Conservation (phyloP, 2,113 vertebrate genomes). For the Pongo abelii region DNA sequence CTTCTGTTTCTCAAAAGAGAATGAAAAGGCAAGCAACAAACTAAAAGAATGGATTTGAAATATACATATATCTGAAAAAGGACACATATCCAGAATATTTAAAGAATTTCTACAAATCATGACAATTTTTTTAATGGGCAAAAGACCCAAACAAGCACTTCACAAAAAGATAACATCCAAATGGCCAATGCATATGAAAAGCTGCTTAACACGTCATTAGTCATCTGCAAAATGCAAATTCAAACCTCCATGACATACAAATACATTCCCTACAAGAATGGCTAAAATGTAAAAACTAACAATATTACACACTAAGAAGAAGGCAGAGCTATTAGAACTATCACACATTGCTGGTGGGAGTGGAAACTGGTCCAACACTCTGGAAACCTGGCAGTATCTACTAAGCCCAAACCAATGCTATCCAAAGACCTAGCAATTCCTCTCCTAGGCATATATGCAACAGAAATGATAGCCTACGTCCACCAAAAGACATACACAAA, state of each 20-base stretch:
- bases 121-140: not conserved
- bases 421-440: not conserved
- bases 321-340: not conserved
- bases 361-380: not conserved
- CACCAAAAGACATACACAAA: not conserved
- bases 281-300: not conserved
- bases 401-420: not conserved
- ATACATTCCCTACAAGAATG: not conserved
- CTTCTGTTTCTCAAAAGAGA: not conserved
- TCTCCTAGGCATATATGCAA: not conserved
- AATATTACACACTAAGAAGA: not conserved
- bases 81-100: not conserved
- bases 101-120: not conserved
- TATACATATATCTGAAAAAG: not conserved
- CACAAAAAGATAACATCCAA: not conserved
- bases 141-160: not conserved
- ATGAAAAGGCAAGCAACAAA: not conserved
- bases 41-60: not conserved
- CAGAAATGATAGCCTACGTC: not conserved
- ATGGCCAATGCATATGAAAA: not conserved
- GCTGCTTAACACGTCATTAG: not conserved
- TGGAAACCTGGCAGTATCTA: not conserved
- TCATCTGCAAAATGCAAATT: not conserved
- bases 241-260: not conserved
- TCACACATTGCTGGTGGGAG: not conserved